Conservation (phyloP, 2,888 invertebrate species). For the Unio pictorum region DNA sequence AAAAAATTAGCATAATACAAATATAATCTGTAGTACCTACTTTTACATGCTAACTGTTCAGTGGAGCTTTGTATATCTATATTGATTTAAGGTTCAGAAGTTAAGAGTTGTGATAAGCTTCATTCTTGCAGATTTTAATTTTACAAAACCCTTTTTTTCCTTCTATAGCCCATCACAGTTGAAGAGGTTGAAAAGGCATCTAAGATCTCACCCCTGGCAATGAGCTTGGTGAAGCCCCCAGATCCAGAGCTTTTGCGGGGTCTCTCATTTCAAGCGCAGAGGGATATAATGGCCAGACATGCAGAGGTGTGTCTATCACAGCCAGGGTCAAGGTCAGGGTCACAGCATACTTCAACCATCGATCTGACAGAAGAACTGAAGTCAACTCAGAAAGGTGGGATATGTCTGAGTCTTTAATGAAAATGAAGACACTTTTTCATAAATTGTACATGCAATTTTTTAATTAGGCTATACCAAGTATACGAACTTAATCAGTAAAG, state of each 20-base stretch:
- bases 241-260: constrained; percentile 67
- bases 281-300: constrained; percentile 73
- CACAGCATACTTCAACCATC: constrained; percentile 48
- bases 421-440: no score
- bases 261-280: constrained; percentile 65
- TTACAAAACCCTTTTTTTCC: neutral
- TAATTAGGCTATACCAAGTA: no score
- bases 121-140: neutral
- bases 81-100: no score
- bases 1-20: no score
- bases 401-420: no score
- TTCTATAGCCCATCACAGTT: constrained; percentile 79
- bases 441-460: no score
- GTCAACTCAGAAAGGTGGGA: constrained; percentile 10
- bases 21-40: no score
- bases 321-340: constrained; percentile 52
- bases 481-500: no score
- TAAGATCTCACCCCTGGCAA: constrained; percentile 75
- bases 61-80: no score
- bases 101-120: no score
- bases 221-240: constrained; percentile 71
- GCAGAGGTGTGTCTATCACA: constrained; percentile 74
- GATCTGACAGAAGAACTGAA: constrained; percentile 25
- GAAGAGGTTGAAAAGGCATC: constrained; percentile 80
- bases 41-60: no score